These are phyloP conservation scores for Aplysia californica DNA, from an alignment of 1,140 invertebrate species.

Conservation along the genomic window DNA sequence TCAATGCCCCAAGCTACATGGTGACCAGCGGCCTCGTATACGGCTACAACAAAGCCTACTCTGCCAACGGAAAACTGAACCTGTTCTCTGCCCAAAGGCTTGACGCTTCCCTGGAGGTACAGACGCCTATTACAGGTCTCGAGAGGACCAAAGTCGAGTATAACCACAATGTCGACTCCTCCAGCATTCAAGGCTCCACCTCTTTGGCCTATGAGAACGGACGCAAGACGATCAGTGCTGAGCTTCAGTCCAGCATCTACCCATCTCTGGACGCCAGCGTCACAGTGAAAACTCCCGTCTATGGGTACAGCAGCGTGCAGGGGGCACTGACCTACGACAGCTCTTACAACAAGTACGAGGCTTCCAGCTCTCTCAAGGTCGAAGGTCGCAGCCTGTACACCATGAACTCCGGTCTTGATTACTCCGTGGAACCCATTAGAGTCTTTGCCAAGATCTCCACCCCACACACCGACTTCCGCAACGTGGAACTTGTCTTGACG, in stretches of 20 bases:
- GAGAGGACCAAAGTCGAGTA: slow-evolving; percentile 30
- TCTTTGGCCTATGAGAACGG: slow-evolving; percentile 32
- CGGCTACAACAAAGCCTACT: not conserved
- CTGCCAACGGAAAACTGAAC: slow-evolving; percentile 1
- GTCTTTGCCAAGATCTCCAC: slow-evolving; percentile 37
- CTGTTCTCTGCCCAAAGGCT: not conserved
- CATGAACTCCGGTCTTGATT: slow-evolving; percentile 9
- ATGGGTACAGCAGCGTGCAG: slow-evolving; percentile 11
- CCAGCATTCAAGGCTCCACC: slow-evolving; percentile 29
- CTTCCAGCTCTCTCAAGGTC: not conserved
- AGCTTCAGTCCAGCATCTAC: slow-evolving; percentile 15
- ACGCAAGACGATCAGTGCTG: slow-evolving; percentile 36
- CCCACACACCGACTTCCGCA: slow-evolving; percentile 33
- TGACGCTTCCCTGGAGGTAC: slow-evolving; percentile 30
- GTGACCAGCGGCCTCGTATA: not conserved
- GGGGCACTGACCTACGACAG: slow-evolving; percentile 1
- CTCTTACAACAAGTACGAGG: slow-evolving; percentile 1
- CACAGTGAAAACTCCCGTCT: slow-evolving; percentile 28
- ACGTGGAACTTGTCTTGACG: slow-evolving; percentile 32
- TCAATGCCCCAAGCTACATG: not conserved
- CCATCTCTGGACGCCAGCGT: slow-evolving; percentile 8
- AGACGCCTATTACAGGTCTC: slow-evolving; percentile 27
- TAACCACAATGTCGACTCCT: slow-evolving; percentile 33
- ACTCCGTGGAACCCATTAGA: slow-evolving; percentile 17
- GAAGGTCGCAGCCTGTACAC: not conserved